Percentiles rank a stretch among this genome's conserved stretches.
Conservation (phyloP, 2,113 vertebrate species). For the Eira barbara region DNA sequence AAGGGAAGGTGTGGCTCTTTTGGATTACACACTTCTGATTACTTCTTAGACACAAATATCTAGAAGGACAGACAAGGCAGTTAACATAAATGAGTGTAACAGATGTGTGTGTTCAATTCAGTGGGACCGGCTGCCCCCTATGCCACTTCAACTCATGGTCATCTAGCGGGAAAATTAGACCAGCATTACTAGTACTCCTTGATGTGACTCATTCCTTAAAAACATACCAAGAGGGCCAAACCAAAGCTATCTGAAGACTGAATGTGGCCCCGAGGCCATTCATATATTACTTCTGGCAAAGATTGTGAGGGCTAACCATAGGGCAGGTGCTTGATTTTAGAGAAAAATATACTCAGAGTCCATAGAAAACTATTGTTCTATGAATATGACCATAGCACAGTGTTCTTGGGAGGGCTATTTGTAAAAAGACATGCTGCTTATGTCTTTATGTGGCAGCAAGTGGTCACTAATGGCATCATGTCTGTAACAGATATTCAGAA, state of each 20-base stretch:
- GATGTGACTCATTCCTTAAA: background rate
- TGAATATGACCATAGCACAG: background rate
- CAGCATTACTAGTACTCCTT: too few relatives aligned
- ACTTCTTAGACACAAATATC: background rate
- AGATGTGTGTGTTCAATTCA: fast-evolving
- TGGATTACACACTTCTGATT: background rate
- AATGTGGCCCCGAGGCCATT: background rate
- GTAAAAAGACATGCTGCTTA: background rate
- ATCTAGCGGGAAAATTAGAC: too few relatives aligned
- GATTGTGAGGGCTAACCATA: background rate
- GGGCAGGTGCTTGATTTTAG: background rate
- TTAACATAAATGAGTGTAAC: too few relatives aligned
- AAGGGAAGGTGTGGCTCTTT: background rate
- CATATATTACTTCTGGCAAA: background rate
- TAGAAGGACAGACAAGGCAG: background rate
- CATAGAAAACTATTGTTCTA: background rate
- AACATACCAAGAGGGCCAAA: background rate
- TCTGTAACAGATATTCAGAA: background rate
- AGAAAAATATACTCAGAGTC: background rate
- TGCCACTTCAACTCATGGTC: background rate
- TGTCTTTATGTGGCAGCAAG: background rate
- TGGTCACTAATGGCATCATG: background rate
- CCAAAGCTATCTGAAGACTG: background rate
- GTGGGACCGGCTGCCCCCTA: fast-evolving
- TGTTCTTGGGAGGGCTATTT: background rate